Conservation (phyloP, 2,888 invertebrate species). For the Chirona hameri region DNA sequence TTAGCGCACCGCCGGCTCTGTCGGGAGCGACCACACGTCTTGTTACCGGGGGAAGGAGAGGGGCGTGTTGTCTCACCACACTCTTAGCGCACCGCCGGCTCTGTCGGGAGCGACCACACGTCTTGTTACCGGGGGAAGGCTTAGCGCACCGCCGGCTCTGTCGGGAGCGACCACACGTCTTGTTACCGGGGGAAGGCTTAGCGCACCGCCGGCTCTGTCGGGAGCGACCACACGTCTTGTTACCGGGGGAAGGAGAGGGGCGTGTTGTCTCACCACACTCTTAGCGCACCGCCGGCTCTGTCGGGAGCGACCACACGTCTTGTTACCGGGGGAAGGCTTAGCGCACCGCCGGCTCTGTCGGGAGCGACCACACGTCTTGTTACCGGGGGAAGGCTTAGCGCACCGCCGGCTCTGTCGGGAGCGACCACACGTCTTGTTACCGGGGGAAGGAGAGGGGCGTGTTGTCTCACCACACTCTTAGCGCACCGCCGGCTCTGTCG, state of each 20-base stretch:
- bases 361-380: background rate
- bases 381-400: slow-evolving; percentile 58
- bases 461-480: slow-evolving; percentile 72
- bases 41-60: too few relatives aligned
- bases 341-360: slow-evolving; percentile 64
- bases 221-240: background rate
- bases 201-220: slow-evolving; percentile 64
- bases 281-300: slow-evolving; percentile 71
- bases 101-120: background rate
- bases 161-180: background rate
- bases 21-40: background rate
- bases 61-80: slow-evolving; percentile 59
- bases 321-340: slow-evolving; percentile 51
- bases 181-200: slow-evolving; percentile 51
- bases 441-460: too few relatives aligned
- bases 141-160: slow-evolving; percentile 71
- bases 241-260: too few relatives aligned
- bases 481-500: slow-evolving; percentile 64
- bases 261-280: slow-evolving; percentile 64
- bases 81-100: slow-evolving; percentile 77
- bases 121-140: background rate
- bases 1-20: slow-evolving; percentile 71
- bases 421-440: background rate
- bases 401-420: slow-evolving; percentile 56
- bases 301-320: background rate